Conservation (phyloP, 2,113 vertebrate genomes). For the Petrocephalus zakoni region DNA sequence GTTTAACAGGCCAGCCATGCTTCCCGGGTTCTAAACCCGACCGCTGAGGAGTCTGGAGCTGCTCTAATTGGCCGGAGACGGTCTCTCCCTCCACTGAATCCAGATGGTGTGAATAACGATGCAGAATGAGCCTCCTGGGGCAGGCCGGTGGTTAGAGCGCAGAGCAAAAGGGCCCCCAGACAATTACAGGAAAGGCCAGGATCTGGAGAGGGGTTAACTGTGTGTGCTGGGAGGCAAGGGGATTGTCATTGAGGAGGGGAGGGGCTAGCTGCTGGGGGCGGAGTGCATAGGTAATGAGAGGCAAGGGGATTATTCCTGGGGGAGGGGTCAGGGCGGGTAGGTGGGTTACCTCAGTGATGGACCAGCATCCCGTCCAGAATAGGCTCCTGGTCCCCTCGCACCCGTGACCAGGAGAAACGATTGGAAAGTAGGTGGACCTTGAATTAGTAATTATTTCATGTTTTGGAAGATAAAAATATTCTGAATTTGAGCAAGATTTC, state of each 20-base stretch:
- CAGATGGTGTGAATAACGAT: slow-evolving; percentile 90
- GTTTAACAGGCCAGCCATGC: background rate
- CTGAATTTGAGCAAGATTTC: background rate
- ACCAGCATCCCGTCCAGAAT: background rate
- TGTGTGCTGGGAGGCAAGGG: background rate
- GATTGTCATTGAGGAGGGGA: background rate
- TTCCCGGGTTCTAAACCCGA: background rate
- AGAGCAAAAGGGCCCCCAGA: slow-evolving; percentile 72
- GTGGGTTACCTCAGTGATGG: background rate
- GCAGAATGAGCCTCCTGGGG: slow-evolving; percentile 70
- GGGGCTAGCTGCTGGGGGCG: background rate
- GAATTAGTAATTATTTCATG: background rate
- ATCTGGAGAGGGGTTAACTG: slow-evolving; percentile 62
- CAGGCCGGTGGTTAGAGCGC: slow-evolving; percentile 74
- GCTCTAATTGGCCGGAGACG: slow-evolving; percentile 45
- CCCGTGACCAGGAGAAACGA: background rate
- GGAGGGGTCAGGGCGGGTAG: background rate
- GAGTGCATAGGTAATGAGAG: background rate
- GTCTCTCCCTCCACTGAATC: slow-evolving; percentile 63
- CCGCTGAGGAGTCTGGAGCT: background rate
- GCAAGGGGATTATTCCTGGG: background rate
- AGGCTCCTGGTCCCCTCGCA: background rate
- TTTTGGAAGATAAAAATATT: background rate
- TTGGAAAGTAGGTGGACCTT: background rate
- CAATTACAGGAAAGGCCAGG: slow-evolving; percentile 73